Evolutionary conservation across 2,888 invertebrate genomes (phyloP), one percentile per base, ranked within the genome.

Genomic region (Xylophagus ater): DNA sequence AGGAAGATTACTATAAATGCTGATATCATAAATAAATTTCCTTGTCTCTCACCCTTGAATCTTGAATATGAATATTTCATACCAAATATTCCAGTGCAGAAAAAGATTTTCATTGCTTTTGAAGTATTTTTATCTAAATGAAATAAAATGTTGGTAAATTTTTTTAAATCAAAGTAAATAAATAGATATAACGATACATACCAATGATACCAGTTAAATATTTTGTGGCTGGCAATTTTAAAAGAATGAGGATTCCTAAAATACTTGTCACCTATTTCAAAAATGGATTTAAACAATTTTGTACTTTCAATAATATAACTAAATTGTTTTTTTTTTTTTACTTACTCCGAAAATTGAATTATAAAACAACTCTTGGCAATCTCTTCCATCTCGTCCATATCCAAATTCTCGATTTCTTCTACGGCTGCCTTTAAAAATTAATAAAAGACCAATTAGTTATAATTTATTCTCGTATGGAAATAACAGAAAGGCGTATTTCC

Each of bases 1-100:
- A 84, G 69, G 64, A 92, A 84, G 52, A 92, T 81, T 17, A 62
- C 34, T 30, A 86, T 79, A 67, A 93, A 93, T 43, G 87, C 86
- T 46, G 89, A 77, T 43, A 93, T 82, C 87, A 96, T 92, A 71
- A 90, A 92, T 58, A 90, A 86, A 64, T 87, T 94, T 66, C 96
- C 96, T 57, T 87, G 87, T 40, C 89, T 77, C n/a, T 96, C 94
- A 24, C 96, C 96, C 54, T 93, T 96, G 69, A 94, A 97, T 47
- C 94, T 96, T 53, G 96, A 82, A 73, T 94, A 93, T 34, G 93
- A 90, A 13, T 94, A 84, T 38, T 92, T 69, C 62, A 93, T 89
- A 53, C 94, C 84, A 44, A 92, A 72, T 15, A 83, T 71, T 13
- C 94, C 94, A 6, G 92, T 82, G 38, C 86, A 73, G 52, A 96